Base-by-base conservation (phyloP, 2,888 invertebrate species). In the Nemoura dubitans region DNA sequence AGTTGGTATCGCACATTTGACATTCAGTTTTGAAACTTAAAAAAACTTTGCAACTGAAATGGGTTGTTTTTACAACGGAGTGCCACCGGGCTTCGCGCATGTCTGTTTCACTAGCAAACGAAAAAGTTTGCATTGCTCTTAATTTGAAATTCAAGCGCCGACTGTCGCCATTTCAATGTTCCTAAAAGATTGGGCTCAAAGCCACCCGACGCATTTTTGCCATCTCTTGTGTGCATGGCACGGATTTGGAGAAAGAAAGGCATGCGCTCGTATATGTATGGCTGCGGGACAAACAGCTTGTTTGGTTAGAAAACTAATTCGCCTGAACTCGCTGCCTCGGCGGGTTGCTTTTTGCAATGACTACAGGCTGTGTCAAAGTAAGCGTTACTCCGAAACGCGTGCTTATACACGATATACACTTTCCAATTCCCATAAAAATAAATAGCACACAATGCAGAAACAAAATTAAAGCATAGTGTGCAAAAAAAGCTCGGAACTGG, bases 131-230 rank as follows among this genome's bases (percentile, higher is more conserved):
- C 59, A 21, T 16, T 59, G 14, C 16, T 21, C 59, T 59, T 59
- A 59, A 59, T 59, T 59, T 59, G 59, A 59, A 59, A 59, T 59
- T 59, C 59, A 59, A 59, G 59, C 59, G 59, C 59, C 59, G 6
- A 59, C 59, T 59, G 59, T 59, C 59, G 59, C 59, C 59, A 1
- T 7, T 59, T 21, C 59, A 36, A 59, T 59, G 59, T 59, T 59
- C 2, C 59, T 59, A 21, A 14, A 59, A 14, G 59, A 16, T 21
- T 14, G 21, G 2, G 21, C 21, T 59, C 59, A 59, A 59, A 59
- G 59, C 59, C 21, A 59, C 2, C 59, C 59, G 59, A 59, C 59
- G 59, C 21, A 59, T 59, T 59, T 36, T 59, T 59, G 6, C 59
- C 21, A 59, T 10, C 16, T 59, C 21, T 59, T 59, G 59, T 59